Percentiles rank a stretch among this genome's conserved stretches.
Evolutionary conservation across 2,888 invertebrate genomes (phyloP).

Genomic region (Octodonta nipae): DNA sequence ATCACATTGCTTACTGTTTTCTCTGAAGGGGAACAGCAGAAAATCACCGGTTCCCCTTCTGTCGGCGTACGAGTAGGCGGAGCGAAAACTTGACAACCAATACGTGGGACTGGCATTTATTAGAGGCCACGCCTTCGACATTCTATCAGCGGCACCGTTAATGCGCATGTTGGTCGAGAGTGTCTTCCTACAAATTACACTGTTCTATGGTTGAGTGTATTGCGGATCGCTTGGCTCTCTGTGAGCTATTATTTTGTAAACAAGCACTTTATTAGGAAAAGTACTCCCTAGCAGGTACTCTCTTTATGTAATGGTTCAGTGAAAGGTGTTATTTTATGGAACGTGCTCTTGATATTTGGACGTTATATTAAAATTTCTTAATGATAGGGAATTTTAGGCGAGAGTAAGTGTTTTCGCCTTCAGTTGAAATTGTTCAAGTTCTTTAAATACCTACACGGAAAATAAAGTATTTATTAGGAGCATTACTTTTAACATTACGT

Average conservation of each 20-base stretch:
- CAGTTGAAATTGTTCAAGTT: no score
- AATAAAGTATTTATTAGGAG: no score
- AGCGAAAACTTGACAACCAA: constrained; percentile 19
- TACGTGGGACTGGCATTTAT: constrained; percentile 19
- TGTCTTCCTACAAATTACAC: no score
- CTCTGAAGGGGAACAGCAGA: constrained; percentile 29
- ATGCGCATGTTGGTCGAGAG: constrained; percentile 21
- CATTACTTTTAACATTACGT: no score
- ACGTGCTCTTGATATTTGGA: constrained; percentile 21
- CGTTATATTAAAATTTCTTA: no score
- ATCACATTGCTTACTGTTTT: constrained; percentile 37
- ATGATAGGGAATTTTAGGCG: constrained; percentile 17
- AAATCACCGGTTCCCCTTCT: constrained; percentile 37
- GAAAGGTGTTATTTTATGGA: constrained; percentile 25
- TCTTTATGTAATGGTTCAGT: constrained; percentile 14
- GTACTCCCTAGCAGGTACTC: constrained; percentile 17
- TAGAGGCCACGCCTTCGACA: constrained; percentile 25
- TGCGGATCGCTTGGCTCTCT: constrained; percentile 10
- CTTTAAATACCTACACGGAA: no score
- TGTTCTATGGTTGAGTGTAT: no score
- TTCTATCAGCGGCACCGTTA: background rate
- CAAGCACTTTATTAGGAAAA: constrained; percentile 32
- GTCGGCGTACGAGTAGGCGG: constrained; percentile 17
- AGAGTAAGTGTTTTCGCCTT: no score
- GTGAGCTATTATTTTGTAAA: constrained; percentile 34